Percentiles rank a stretch among this genome's conserved stretches.
Evolutionary conservation across 2,888 invertebrate genomes (phyloP).

Genomic region (Halictus ligatus): DNA sequence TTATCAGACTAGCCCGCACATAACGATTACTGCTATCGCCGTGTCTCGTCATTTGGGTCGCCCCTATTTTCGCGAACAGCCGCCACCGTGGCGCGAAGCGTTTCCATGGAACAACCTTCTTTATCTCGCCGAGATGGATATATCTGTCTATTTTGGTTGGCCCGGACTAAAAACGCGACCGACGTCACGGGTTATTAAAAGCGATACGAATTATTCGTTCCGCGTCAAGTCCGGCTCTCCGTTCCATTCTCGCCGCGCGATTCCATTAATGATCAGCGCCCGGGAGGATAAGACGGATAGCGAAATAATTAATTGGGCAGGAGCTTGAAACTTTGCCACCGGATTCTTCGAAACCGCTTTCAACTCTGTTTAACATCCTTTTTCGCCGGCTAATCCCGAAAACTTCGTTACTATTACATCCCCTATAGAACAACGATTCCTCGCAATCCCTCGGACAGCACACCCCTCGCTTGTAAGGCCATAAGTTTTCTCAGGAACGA

Average conservation of each 20-base stretch:
- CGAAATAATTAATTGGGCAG: constrained; percentile 41
- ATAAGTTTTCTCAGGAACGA: constrained; percentile 53
- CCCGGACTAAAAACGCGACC: neutral
- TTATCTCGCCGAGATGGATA: neutral
- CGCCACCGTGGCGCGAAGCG: neutral
- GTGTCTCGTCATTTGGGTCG: constrained; percentile 8
- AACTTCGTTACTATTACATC: constrained; percentile 44
- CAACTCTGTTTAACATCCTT: constrained; percentile 35
- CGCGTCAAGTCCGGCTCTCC: neutral
- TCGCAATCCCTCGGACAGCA: constrained; percentile 39
- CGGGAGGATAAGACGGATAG: constrained; percentile 28
- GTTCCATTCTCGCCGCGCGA: constrained; percentile 25
- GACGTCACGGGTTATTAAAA: neutral
- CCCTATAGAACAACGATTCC: constrained; percentile 40
- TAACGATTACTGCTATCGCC: constrained; percentile 21
- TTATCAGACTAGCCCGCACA: constrained; percentile 18
- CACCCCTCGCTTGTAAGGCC: constrained; percentile 11
- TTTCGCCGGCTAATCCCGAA: constrained; percentile 29
- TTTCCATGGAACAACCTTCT: neutral
- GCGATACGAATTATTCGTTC: neutral
- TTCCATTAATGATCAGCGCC: constrained; percentile 32
- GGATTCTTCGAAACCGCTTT: constrained; percentile 25
- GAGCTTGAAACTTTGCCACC: constrained; percentile 28
- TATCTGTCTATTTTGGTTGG: neutral
- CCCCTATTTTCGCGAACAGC: neutral